phyloP scores from a whole-genome alignment of 2,888 invertebrate genomes.

The Coenonympha glycerion region DNA sequence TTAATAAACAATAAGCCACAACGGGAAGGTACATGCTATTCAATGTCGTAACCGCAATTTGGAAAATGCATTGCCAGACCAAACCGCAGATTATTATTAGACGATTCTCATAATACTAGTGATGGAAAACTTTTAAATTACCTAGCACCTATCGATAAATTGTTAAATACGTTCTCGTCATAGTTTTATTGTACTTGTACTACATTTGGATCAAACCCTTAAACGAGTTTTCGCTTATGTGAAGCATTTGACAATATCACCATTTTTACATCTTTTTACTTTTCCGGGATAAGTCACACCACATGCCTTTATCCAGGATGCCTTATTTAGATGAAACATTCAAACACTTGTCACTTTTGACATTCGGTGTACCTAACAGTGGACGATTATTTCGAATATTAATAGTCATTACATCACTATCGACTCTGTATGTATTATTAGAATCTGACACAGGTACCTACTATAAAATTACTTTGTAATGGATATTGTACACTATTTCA shows the following conservation, averaged over 20 bases:
- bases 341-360: too few species aligned
- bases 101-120: conserved; percentile 11
- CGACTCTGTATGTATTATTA: conserved; percentile 13
- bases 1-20: conserved; percentile 17
- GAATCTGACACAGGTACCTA: conserved; percentile 9
- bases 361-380: too few species aligned
- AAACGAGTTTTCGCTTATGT: too few species aligned
- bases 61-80: conserved; percentile 22
- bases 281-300: too few species aligned
- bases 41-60: conserved; percentile 25
- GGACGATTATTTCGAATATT: not conserved
- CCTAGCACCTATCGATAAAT: not conserved
- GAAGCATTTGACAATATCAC: too few species aligned
- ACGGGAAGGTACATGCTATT: conserved; percentile 11
- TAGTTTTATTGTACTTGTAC: too few species aligned
- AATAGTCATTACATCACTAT: not conserved
- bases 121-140: not conserved
- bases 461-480: conserved; percentile 16
- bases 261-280: too few species aligned
- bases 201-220: too few species aligned
- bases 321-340: too few species aligned
- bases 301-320: too few species aligned
- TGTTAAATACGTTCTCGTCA: too few species aligned
- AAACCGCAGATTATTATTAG: conserved; percentile 26
- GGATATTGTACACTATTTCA: conserved; percentile 3